Evolutionary conservation across 35 echinoderm and acorn worm species (phyloP).

Genomic region (Nesometra sesokonis): DNA sequence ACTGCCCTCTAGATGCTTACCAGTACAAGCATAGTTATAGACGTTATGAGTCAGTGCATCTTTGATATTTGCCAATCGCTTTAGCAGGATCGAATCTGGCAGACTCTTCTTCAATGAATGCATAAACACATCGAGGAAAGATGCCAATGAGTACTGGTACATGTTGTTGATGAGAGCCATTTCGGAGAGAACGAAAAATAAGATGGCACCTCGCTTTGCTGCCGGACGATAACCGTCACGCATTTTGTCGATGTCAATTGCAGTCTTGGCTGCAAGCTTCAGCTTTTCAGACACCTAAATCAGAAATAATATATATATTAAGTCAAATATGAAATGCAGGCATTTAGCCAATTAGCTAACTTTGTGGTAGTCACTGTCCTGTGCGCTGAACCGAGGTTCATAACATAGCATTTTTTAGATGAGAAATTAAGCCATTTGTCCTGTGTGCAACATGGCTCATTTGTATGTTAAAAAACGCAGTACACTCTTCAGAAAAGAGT

Average conservation of each 20-base stretch:
- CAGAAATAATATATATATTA: neutral
- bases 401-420: too few relatives aligned
- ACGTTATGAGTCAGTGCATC: slow-evolving; percentile 91
- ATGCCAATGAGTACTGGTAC: slow-evolving; percentile 94
- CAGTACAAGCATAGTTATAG: slow-evolving; percentile 99
- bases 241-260: slow-evolving; percentile 95
- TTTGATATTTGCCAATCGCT: slow-evolving; percentile 91
- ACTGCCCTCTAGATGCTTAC: slow-evolving; percentile 11
- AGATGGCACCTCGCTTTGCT: slow-evolving; percentile 92
- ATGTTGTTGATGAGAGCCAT: slow-evolving; percentile 99
- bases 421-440: too few relatives aligned
- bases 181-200: slow-evolving; percentile 98
- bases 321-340: neutral
- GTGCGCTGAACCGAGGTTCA: too few relatives aligned
- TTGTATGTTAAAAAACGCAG: too few relatives aligned
- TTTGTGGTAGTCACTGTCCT: too few relatives aligned
- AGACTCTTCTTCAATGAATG: slow-evolving; percentile 89
- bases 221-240: slow-evolving; percentile 96
- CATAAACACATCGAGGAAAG: slow-evolving; percentile 87
- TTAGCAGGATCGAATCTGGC: slow-evolving; percentile 83
- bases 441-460: too few relatives aligned
- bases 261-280: slow-evolving; percentile 91
- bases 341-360: too few relatives aligned
- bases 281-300: slow-evolving; percentile 84
- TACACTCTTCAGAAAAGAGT: too few relatives aligned